These are phyloP conservation scores for Aix galericulata DNA, from an alignment of 2,113 vertebrate species.

Conservation along the genomic window DNA sequence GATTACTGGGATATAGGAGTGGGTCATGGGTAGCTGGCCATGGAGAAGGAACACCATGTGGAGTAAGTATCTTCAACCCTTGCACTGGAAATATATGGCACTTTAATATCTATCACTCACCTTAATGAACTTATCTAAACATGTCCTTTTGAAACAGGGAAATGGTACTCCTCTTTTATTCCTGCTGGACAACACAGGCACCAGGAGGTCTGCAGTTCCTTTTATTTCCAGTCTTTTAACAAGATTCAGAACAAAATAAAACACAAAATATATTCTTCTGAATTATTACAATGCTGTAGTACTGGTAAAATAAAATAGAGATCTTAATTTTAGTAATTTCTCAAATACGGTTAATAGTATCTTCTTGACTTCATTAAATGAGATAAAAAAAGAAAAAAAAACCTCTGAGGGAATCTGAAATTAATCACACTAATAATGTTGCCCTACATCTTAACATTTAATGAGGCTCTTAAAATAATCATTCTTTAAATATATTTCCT, in stretches of 20 bases:
- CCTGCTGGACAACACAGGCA: conserved; percentile 25
- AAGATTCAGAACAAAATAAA: conserved; percentile 36
- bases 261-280: not conserved
- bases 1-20: not conserved
- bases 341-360: not conserved
- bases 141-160: conserved; percentile 5
- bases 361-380: conserved; percentile 19
- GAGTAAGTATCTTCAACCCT: not conserved
- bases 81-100: not conserved
- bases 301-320: conserved; percentile 11
- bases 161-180: conserved; percentile 23
- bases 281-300: not conserved
- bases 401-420: not conserved
- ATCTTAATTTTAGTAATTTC: conserved; percentile 19
- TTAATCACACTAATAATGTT: conserved; percentile 23
- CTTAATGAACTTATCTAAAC: conserved; percentile 45
- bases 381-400: not conserved
- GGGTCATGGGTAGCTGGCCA: not conserved
- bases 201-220: conserved; percentile 25
- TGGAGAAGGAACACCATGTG: not conserved
- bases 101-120: conserved; percentile 21
- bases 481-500: conserved; percentile 58
- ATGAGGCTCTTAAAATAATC: conserved; percentile 10
- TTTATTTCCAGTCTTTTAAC: conserved; percentile 12
- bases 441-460: conserved; percentile 5